phyloP scores from a whole-genome alignment of 2,797 vertebrate species.

The Zenarchopterus dispar region DNA sequence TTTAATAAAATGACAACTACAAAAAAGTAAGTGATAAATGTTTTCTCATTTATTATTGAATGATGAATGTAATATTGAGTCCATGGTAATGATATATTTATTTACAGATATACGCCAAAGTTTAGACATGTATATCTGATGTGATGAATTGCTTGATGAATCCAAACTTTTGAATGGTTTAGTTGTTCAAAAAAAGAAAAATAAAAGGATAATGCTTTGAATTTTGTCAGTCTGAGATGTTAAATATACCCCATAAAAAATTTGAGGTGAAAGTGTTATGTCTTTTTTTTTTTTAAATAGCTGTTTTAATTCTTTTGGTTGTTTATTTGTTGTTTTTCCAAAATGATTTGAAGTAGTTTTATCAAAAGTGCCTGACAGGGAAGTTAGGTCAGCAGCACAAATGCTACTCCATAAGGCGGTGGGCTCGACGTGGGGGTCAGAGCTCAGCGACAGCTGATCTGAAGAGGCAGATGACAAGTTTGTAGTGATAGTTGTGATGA shows the following conservation, averaged over 20 bases:
- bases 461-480: constrained; percentile 44
- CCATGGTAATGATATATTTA: not conserved
- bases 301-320: no score
- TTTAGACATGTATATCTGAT: no score
- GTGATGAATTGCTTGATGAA: not conserved
- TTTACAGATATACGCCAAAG: not conserved
- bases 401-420: constrained; percentile 52
- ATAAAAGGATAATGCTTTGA: no score
- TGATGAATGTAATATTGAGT: not conserved
- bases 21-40: constrained; percentile 10
- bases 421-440: constrained; percentile 54
- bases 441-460: constrained; percentile 46
- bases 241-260: no score
- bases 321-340: no score
- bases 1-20: constrained; percentile 78
- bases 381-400: constrained; percentile 4
- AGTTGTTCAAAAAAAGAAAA: no score
- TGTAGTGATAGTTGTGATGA: constrained; percentile 37
- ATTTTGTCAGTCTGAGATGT: no score
- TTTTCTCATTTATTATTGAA: not conserved
- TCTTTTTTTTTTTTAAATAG: no score
- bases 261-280: no score
- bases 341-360: constrained; percentile 24
- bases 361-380: constrained; percentile 14
- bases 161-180: not conserved